Percentiles rank a stretch among this genome's conserved stretches.
Evolutionary conservation across 2,888 invertebrate species (phyloP).

Genomic region (Lepidocyrtoides sp.): DNA sequence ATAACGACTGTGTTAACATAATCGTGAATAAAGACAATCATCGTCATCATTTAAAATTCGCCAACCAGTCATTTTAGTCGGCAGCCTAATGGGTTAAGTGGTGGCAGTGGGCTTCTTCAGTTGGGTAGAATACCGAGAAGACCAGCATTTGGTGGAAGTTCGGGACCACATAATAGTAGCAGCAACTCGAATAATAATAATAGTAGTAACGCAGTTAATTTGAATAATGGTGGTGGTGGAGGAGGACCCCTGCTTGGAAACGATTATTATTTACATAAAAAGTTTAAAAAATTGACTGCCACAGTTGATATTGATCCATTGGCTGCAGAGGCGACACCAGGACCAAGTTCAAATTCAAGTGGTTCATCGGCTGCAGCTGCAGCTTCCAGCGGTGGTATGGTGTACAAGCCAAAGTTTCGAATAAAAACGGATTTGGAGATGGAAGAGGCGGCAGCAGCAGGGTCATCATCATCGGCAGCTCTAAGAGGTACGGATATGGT

Average conservation of each 20-base stretch:
- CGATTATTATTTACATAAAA: conserved; percentile 94
- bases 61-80: conserved; percentile 52
- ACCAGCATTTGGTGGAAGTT: conserved; percentile 50
- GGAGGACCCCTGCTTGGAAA: conserved; percentile 18
- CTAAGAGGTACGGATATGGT: too few species aligned
- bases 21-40: conserved; percentile 58
- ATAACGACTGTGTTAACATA: conserved; percentile 49
- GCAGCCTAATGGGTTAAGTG: conserved; percentile 34
- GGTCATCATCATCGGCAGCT: too few species aligned
- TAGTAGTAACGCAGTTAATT: conserved; percentile 22
- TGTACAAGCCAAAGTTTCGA: conserved; percentile 85
- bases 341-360: not conserved
- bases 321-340: not conserved
- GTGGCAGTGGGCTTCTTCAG: conserved; percentile 21
- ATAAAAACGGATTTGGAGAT: conserved; percentile 74
- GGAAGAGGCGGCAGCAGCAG: not conserved
- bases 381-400: conserved; percentile 52
- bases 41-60: not conserved
- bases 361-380: not conserved
- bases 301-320: conserved; percentile 85
- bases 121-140: conserved; percentile 68
- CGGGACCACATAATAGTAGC: not conserved
- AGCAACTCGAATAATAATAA: conserved; percentile 21
- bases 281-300: conserved; percentile 96
- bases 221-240: conserved; percentile 7